Evolutionary conservation across 2,888 invertebrate genomes (phyloP), one percentile per base, ranked within the genome.

Genomic region (Protonemura montana): DNA sequence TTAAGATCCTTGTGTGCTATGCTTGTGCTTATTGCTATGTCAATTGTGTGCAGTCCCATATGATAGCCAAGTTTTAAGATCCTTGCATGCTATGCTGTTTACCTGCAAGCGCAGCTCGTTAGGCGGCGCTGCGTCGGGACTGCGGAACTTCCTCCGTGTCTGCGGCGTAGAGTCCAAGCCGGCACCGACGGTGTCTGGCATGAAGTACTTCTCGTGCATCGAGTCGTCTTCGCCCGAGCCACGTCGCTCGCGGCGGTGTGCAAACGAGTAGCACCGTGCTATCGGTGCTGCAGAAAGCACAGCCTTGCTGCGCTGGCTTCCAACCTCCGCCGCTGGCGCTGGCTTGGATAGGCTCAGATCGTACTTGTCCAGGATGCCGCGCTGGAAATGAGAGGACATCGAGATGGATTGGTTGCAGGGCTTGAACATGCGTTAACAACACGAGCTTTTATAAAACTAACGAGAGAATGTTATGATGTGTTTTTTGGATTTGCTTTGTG

Each of bases 191-290:
- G 88, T 89, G 25, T 85, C 84, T 25, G 87, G 88, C 87, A 90
- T 93, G 90, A 96, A 94, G 90, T 96, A 96, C 90, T 95, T 95
- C 90, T 96, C 96, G 90, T 96, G 96, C 96, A 96, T 96, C 0
- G 95, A 95, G 91, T 96, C 96, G 89, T 96, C 96, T 78, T 96
- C 95, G 85, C 87, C 87, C 35, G 59, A 85, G 86, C 83, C 76
- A 78, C n/a, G 81, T 25, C 76, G 85, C 7, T 42, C 26, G 78
- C 29, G 29, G 25, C 93, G 90, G 25, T 93, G 93, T 90, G 93
- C 93, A 88, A 94, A 94, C 89, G 93, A 93, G 88, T 93, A 93
- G 89, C 94, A 94, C 87, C 94, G 92, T 87, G 93, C 93, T 92
- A 89, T 1, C 86, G 88, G 85, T 28, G 91, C 86, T 88, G 88